Conservation (phyloP, 2,113 vertebrate genomes). For the Leiothrix lutea region DNA sequence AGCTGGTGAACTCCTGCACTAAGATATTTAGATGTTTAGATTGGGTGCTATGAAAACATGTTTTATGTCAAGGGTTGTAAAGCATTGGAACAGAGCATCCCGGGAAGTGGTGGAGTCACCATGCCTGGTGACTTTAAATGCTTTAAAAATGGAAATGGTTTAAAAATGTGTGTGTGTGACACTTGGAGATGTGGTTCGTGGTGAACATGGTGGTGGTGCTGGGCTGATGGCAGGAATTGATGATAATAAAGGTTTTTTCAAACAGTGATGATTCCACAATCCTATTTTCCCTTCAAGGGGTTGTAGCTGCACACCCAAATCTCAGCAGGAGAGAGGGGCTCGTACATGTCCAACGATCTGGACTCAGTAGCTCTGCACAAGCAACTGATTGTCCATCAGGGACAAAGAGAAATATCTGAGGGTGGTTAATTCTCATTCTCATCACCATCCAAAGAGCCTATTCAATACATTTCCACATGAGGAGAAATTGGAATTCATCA, state of each 20-base stretch:
- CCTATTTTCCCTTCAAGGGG: rapidly evolving
- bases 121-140: background rate
- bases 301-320: background rate
- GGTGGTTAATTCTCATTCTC: background rate
- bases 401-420: background rate
- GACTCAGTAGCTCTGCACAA: background rate
- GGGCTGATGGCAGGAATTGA: background rate
- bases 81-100: rapidly evolving
- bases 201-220: background rate
- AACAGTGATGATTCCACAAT: background rate
- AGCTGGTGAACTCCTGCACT: background rate
- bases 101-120: background rate
- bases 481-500: background rate
- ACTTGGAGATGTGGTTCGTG: rapidly evolving
- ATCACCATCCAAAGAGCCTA: background rate
- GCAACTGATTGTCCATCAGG: background rate
- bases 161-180: background rate
- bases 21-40: background rate
- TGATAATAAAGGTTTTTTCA: background rate
- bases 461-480: background rate
- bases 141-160: background rate
- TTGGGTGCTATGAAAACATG: no score
- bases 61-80: background rate
- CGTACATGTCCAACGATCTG: rapidly evolving
- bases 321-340: background rate